Base-by-base conservation (phyloP, 2,113 vertebrate genomes). In the Oplegnathus fasciatus region DNA sequence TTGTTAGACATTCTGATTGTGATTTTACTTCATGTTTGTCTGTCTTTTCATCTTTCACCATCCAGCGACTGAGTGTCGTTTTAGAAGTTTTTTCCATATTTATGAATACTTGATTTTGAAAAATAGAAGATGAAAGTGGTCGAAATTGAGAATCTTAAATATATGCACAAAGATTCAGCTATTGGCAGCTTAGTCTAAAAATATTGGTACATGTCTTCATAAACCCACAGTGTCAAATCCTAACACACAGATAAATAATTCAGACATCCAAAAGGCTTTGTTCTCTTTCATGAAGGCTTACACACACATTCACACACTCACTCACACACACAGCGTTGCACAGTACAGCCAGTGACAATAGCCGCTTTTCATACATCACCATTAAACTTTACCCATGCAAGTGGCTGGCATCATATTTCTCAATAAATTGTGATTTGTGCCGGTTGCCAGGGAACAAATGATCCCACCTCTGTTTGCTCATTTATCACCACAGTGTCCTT, bases 341-440 rank as follows among this genome's bases (percentile, higher is more conserved):
- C 42, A 4, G 37, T 71, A 46, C 92, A 94, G 11, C 92, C 85
- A 93, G 73, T 83, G 91, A 92, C 91, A 89, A 92, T 92, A 95
- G 95, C 89, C 92, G 93, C 89, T 96, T 96, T 96, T 95, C 94
- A 97, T 96, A 95, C 93, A 95, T 97, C 95, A 95, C 90, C 94
- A 95, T 98, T 97, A 97, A 94, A 94, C 90, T 94, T 95, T 95
- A 94, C 93, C 93, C 92, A 85, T 94, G 60, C 91, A 92, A 94
- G 92, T 82, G 87, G 75, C 91, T 93, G 82, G 85, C 94, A 92
- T 96, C 93, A 95, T 96, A 96, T 97, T 97, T 97, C 94, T 96
- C 93, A 95, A 95, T 97, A 96, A 95, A 96, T 94, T 96, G 93
- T 95, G 93, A 96, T 96, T 96, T 96, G 93, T 96, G 87, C 89